Conservation (phyloP, 2,797 vertebrate species). For the Lerista edwardsae region DNA sequence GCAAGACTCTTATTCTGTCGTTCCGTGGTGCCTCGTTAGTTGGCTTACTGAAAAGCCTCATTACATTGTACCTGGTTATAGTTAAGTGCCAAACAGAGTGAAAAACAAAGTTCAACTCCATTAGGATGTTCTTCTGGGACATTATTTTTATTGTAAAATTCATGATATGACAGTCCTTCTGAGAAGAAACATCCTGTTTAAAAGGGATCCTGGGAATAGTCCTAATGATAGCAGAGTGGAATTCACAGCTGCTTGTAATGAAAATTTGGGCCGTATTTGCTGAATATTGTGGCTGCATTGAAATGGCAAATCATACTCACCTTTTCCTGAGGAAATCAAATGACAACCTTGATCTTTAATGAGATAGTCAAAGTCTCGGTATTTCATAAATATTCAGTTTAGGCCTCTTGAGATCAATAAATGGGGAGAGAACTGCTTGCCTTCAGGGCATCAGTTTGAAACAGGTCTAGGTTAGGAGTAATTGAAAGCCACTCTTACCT, state of each 20-base stretch:
- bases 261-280: not conserved
- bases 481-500: not conserved
- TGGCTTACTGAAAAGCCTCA: not conserved
- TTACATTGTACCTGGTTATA: conserved; percentile 11
- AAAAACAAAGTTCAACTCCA: conserved; percentile 14
- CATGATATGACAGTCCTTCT: not conserved
- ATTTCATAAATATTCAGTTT: conserved; percentile 11
- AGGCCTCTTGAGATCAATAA: conserved; percentile 15
- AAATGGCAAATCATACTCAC: conserved; percentile 26
- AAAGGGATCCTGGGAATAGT: conserved; percentile 7
- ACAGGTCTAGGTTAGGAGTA: not conserved
- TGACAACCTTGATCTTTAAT: conserved; percentile 19
- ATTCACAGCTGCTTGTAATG: conserved; percentile 30
- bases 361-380: not conserved
- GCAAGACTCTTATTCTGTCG: not conserved
- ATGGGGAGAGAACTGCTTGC: not conserved
- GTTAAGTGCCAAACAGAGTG: conserved; percentile 9
- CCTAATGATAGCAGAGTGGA: not conserved
- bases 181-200: conserved; percentile 18
- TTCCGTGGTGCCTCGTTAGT: conserved; percentile 13
- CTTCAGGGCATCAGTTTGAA: not conserved
- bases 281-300: conserved; percentile 1
- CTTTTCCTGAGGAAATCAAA: conserved; percentile 36
- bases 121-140: not conserved
- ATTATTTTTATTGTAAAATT: conserved; percentile 24